Percentiles rank a stretch among this genome's conserved stretches.
These are phyloP conservation scores for Sporophila hypoxantha DNA, from an alignment of 2,113 vertebrate species.

Conservation along the genomic window DNA sequence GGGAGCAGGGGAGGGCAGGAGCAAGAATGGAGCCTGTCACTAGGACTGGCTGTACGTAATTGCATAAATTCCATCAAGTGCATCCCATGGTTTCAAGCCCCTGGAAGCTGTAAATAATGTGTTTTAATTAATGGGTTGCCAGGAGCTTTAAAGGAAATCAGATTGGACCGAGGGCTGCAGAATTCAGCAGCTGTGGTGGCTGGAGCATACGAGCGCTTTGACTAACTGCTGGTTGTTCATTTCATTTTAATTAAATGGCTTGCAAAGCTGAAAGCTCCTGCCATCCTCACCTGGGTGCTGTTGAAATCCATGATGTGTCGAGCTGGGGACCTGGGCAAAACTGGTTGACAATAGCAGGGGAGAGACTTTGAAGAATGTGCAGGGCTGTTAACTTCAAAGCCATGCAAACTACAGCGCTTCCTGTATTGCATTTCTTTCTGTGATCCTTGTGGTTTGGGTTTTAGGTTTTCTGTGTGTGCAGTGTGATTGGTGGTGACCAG, in stretches of 20 bases:
- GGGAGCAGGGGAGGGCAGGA: neutral
- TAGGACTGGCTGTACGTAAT: neutral
- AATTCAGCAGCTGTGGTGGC: neutral
- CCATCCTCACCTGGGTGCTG: neutral
- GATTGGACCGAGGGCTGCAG: neutral
- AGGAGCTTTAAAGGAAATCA: constrained; percentile 36
- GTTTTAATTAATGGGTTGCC: constrained; percentile 57
- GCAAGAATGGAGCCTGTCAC: neutral
- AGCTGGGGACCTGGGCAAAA: neutral
- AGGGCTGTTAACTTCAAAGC: neutral
- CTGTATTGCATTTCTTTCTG: neutral
- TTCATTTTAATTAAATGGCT: constrained; percentile 19
- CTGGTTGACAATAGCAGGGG: neutral
- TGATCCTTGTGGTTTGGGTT: neutral
- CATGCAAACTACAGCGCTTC: accelerated
- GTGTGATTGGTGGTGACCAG: neutral
- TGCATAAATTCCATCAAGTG: constrained; percentile 42
- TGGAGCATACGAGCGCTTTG: neutral
- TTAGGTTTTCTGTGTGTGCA: accelerated
- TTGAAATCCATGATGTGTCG: neutral
- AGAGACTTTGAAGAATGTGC: neutral
- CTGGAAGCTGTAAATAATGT: constrained; percentile 56
- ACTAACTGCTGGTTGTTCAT: neutral
- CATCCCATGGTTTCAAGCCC: constrained; percentile 42
- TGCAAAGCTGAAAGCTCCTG: neutral